These are phyloP conservation scores for Drosophila bifasciata DNA, from an alignment of 1,140 invertebrate genomes.

Conservation along the genomic window DNA sequence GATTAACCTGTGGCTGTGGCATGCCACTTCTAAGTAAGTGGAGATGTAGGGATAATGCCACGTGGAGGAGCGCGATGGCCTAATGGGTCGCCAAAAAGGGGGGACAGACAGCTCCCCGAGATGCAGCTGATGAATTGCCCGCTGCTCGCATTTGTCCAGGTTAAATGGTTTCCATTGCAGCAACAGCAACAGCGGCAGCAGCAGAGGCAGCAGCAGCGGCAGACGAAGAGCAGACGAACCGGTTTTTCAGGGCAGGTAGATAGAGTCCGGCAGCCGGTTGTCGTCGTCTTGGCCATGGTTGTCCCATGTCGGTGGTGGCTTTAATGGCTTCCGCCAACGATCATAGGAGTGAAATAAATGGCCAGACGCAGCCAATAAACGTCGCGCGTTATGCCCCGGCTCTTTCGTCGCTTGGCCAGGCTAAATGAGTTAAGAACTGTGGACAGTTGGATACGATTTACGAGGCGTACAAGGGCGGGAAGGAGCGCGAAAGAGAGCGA, in stretches of 20 bases:
- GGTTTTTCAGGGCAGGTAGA: slow-evolving; percentile 66
- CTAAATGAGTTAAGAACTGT: slow-evolving; percentile 81
- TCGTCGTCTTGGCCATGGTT: too few species aligned
- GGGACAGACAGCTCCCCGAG: slow-evolving; percentile 14
- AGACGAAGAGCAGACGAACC: slow-evolving; percentile 39
- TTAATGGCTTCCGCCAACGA: slow-evolving; percentile 84
- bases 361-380: slow-evolving; percentile 83
- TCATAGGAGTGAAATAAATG: slow-evolving; percentile 84
- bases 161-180: slow-evolving; percentile 73
- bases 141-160: slow-evolving; percentile 31
- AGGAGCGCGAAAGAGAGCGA: not conserved
- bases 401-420: slow-evolving; percentile 62
- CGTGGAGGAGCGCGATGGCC: slow-evolving; percentile 72
- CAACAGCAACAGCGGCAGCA: slow-evolving; percentile 14
- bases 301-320: slow-evolving; percentile 67
- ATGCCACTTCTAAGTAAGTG: not conserved
- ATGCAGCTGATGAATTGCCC: slow-evolving; percentile 66
- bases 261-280: slow-evolving; percentile 28
- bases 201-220: slow-evolving; percentile 7
- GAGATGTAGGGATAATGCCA: slow-evolving; percentile 34
- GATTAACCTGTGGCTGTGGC: slow-evolving; percentile 48
- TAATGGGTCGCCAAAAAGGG: slow-evolving; percentile 76
- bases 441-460: slow-evolving; percentile 76
- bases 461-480: slow-evolving; percentile 19
- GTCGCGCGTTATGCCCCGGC: slow-evolving; percentile 73